phyloP scores from a whole-genome alignment of 1,140 invertebrate genomes.

The Zaprionus africanus region DNA sequence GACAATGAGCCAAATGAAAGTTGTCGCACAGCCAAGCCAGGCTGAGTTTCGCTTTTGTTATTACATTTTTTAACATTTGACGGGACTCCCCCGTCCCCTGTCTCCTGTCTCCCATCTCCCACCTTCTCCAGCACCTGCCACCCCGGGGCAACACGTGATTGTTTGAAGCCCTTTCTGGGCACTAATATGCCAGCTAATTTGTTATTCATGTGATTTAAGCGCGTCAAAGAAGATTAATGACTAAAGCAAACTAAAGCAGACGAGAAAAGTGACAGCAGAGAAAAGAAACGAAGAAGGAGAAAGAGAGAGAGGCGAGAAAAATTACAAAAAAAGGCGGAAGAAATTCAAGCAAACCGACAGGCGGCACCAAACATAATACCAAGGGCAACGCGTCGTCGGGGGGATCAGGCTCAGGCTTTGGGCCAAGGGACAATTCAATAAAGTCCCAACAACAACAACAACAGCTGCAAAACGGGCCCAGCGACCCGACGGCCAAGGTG shows the following conservation, averaged over 20 bases:
- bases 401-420: background rate
- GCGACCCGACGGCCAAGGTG: slow-evolving; percentile 22
- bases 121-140: background rate
- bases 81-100: slow-evolving; percentile 1
- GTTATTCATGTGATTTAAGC: slow-evolving; percentile 84
- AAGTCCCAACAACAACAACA: slow-evolving; percentile 29
- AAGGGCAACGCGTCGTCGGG: background rate
- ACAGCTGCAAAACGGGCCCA: slow-evolving; percentile 1
- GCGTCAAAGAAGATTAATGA: slow-evolving; percentile 84
- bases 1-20: slow-evolving; percentile 22
- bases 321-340: slow-evolving; percentile 9
- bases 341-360: slow-evolving; percentile 32
- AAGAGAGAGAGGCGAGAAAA: background rate
- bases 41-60: slow-evolving; percentile 58
- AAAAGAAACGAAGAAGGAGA: background rate
- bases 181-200: slow-evolving; percentile 83
- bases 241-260: slow-evolving; percentile 55
- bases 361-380: slow-evolving; percentile 19
- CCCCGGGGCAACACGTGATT: slow-evolving; percentile 5
- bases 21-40: slow-evolving; percentile 14
- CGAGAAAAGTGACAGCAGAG: slow-evolving; percentile 18
- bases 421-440: slow-evolving; percentile 49
- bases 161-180: slow-evolving; percentile 33
- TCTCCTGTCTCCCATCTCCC: no score
- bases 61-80: slow-evolving; percentile 67